A percentile compares a stretch with the other conserved stretches of the same genome.
phyloP scores from a whole-genome alignment of 2,113 vertebrate species.

The Saguinus imperator region DNA sequence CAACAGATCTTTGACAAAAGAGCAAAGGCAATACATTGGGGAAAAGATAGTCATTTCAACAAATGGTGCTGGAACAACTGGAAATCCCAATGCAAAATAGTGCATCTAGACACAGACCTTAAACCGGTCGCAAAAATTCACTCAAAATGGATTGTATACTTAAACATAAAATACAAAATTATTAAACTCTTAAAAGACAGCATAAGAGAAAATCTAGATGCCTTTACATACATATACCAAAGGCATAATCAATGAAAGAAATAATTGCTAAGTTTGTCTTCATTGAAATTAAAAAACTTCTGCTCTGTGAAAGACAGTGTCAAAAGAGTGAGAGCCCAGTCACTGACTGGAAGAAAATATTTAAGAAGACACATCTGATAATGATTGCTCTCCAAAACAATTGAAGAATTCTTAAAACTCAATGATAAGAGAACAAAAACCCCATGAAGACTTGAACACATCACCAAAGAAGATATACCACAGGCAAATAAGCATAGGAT shows the following conservation, averaged over 20 bases:
- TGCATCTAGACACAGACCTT: background rate
- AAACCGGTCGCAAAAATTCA: background rate
- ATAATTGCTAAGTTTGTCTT: background rate
- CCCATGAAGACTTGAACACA: background rate
- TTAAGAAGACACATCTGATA: background rate
- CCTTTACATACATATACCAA: background rate
- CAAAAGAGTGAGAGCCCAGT: background rate
- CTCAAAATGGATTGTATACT: background rate
- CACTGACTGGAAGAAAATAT: background rate
- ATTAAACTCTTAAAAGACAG: background rate
- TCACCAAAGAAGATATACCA: background rate
- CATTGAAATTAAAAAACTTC: background rate
- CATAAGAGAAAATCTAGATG: background rate
- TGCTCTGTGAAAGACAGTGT: background rate
- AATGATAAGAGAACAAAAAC: background rate
- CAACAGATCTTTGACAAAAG: background rate
- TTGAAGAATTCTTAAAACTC: background rate
- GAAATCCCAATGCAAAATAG: background rate
- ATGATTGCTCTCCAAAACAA: background rate
- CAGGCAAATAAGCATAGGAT: background rate
- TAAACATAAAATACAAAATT: background rate
- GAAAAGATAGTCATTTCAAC: background rate
- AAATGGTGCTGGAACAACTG: background rate
- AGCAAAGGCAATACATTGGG: background rate
- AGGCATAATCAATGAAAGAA: background rate